Evolutionary conservation across 2,888 invertebrate species (phyloP), one percentile per base, ranked within the genome.

Genomic region (Megamerina dolium): DNA sequence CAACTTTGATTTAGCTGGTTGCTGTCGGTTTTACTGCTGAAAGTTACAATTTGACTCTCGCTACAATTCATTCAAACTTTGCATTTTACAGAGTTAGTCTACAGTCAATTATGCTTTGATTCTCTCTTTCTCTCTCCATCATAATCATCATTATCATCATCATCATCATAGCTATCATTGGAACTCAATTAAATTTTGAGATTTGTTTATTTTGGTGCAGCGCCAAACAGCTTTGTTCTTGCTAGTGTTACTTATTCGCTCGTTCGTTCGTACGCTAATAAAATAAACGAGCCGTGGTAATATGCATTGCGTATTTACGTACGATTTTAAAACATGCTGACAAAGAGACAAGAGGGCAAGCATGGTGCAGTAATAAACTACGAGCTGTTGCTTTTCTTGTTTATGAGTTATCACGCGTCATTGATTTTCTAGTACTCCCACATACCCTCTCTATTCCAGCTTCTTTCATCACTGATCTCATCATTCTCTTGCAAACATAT

Each of bases 331-430:
- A n/a, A n/a, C n/a, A n/a, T n/a, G n/a, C n/a, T n/a, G n/a, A n/a
- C n/a, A n/a, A n/a, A n/a, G n/a, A n/a, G n/a, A n/a, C n/a, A n/a
- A n/a, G 23, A 23, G 23, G 10, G 23, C 8, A 6, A 10, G 8
- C 10, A 6, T 23, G 6, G 6, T 6, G 8, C 23, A 8, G 23
- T 10, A 31, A 38, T 43, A 43, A 43, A 43, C 20, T 43, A 38
- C 43, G 43, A 37, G 21, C 29, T 43, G 38, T 43, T 43, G 41
- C 35, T 41, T 31, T 42, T 43, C 32, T 36, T 20, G 16, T 43
- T 43, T 43, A 43, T 19, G 34, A 34, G 43, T 43, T 38, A 36
- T 27, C 19, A 43, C 19, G 38, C 43, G 21, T 43, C 43, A 43
- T 43, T 43, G 38, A 18, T 9, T 27, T 27, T 6, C 14, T 34